These are phyloP conservation scores for Epinotia ramella DNA, from an alignment of 2,888 invertebrate species.

Conservation along the genomic window DNA sequence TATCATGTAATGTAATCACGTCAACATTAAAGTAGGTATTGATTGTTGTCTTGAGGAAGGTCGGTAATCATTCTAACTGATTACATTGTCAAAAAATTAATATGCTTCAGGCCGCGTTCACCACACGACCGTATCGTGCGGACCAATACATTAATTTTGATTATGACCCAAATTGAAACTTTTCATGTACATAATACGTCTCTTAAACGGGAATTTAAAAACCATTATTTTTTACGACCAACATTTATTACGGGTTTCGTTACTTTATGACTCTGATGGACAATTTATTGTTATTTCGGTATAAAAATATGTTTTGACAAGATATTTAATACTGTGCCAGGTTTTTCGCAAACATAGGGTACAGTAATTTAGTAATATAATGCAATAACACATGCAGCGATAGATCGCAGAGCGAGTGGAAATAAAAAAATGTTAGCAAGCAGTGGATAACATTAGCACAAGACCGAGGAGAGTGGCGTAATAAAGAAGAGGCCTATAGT, in stretches of 20 bases:
- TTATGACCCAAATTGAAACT: slow-evolving; percentile 50
- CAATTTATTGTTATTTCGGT: slow-evolving; percentile 16
- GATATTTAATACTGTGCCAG: background rate
- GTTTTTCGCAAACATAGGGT: too few species aligned
- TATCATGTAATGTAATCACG: background rate
- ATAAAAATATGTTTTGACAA: slow-evolving; percentile 1
- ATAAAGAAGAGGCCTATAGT: background rate
- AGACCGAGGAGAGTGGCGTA: too few species aligned
- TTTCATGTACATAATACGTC: slow-evolving; percentile 43
- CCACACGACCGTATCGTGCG: slow-evolving; percentile 32
- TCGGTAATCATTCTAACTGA: slow-evolving; percentile 15
- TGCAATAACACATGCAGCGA: too few species aligned
- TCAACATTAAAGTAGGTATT: background rate
- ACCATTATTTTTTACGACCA: slow-evolving; percentile 44
- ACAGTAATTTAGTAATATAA: too few species aligned
- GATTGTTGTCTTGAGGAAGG: background rate
- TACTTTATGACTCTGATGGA: slow-evolving; percentile 32
- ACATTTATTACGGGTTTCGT: slow-evolving; percentile 41
- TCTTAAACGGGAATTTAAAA: slow-evolving; percentile 48
- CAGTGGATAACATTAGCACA: too few species aligned
- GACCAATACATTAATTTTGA: slow-evolving; percentile 45
- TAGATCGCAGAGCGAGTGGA: too few species aligned
- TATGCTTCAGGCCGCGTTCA: slow-evolving; percentile 45
- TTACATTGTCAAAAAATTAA: slow-evolving; percentile 9
- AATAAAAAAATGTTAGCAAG: too few species aligned